These are phyloP conservation scores for Dolichotis patagonum DNA, from an alignment of 2,113 vertebrate species.

Conservation along the genomic window DNA sequence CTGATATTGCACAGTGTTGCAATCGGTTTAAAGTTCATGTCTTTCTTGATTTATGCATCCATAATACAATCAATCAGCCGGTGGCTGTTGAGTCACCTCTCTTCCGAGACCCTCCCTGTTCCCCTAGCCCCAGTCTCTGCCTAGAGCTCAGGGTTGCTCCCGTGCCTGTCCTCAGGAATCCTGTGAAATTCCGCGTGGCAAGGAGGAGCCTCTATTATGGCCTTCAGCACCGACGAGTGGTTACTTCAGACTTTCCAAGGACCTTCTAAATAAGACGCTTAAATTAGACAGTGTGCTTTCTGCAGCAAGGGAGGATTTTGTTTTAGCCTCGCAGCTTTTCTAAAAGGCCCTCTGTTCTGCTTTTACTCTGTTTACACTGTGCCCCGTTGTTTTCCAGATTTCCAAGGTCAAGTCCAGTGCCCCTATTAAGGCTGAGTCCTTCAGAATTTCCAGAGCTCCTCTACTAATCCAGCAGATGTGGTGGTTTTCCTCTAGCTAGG, in stretches of 20 bases:
- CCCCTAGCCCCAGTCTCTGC: not conserved
- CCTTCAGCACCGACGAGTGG: not conserved
- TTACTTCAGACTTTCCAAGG: not conserved
- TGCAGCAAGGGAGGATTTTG: not conserved
- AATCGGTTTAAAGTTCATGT: constrained; percentile 70
- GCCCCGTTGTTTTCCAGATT: constrained; percentile 71
- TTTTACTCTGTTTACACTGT: constrained; percentile 52
- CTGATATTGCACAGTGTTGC: constrained; percentile 62
- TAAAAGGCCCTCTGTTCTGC: constrained; percentile 66
- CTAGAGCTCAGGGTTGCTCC: not conserved
- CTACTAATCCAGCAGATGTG: constrained; percentile 40
- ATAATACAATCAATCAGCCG: constrained; percentile 43
- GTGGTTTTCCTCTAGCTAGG: constrained; percentile 14
- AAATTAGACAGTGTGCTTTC: not conserved
- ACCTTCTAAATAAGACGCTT: not conserved
- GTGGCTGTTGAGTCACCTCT: not conserved
- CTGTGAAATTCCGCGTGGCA: not conserved
- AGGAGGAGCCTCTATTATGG: rapidly evolving
- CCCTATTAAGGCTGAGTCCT: constrained; percentile 47
- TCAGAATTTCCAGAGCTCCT: constrained; percentile 37
- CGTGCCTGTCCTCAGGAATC: not conserved
- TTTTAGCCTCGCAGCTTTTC: constrained; percentile 29
- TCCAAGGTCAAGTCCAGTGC: constrained; percentile 56
- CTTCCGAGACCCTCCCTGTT: not conserved
- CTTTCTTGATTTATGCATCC: constrained; percentile 59